Conservation (phyloP, 2,888 invertebrate species). For the Saturnia pavonia region DNA sequence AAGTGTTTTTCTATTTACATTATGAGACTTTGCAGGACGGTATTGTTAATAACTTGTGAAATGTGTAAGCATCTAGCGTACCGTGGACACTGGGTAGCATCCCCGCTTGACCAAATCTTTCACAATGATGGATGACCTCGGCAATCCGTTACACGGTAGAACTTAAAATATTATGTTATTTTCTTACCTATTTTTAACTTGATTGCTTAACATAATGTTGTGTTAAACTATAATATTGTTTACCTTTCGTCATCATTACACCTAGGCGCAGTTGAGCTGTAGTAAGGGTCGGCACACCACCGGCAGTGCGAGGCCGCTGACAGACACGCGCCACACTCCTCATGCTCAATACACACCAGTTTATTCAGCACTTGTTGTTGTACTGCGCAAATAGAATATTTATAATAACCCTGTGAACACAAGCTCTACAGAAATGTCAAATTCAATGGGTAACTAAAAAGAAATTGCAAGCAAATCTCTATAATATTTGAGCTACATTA, state of each 20-base stretch:
- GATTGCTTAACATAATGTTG: slow-evolving; percentile 11
- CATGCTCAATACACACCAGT: slow-evolving; percentile 68
- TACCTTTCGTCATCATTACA: slow-evolving; percentile 74
- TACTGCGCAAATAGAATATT: slow-evolving; percentile 36
- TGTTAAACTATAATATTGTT: slow-evolving; percentile 21
- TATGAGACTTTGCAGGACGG: too few species aligned
- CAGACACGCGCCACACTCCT: slow-evolving; percentile 68
- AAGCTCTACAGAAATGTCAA: not conserved
- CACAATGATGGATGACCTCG: too few species aligned
- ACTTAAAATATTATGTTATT: not conserved
- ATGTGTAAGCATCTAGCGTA: too few species aligned
- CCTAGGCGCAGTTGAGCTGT: slow-evolving; percentile 55
- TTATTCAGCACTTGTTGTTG: slow-evolving; percentile 63
- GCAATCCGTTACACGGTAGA: not conserved
- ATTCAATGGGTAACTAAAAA: not conserved
- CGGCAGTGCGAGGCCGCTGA: slow-evolving; percentile 71
- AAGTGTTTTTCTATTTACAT: too few species aligned
- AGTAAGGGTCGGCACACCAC: slow-evolving; percentile 76
- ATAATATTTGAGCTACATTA: not conserved
- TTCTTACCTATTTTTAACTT: not conserved
- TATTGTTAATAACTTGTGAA: too few species aligned
- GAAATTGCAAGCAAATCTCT: not conserved
- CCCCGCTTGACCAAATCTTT: too few species aligned
- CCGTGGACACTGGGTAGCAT: too few species aligned
- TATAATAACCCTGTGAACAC: not conserved